Evolutionary conservation across 1,140 invertebrate species (phyloP).

Genomic region (Apocrypta bakeri): DNA sequence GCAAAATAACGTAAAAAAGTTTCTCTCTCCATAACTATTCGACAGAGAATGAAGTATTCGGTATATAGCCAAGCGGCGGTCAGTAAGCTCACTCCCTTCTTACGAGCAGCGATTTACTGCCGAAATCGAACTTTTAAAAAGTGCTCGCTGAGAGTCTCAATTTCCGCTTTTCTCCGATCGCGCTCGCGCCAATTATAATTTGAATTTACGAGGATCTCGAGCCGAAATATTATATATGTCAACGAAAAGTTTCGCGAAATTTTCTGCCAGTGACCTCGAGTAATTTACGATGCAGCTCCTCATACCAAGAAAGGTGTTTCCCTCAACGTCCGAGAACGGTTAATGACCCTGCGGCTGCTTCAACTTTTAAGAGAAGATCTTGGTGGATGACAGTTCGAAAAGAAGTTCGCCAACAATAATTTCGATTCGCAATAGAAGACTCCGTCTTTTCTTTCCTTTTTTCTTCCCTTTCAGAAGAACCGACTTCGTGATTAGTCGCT

Average conservation of each 20-base stretch:
- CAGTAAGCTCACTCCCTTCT: not conserved
- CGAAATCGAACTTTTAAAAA: slow-evolving; percentile 24
- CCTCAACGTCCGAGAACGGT: not conserved
- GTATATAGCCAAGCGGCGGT: not conserved
- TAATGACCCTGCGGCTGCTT: not conserved
- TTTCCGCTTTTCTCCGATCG: slow-evolving; percentile 51
- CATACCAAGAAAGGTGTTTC: slow-evolving; percentile 12
- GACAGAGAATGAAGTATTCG: not conserved
- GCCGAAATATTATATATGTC: slow-evolving; percentile 48
- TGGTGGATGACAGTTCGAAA: slow-evolving; percentile 21
- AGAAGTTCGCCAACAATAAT: slow-evolving; percentile 38
- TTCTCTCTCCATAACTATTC: not conserved
- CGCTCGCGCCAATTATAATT: slow-evolving; percentile 58
- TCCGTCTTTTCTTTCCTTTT: slow-evolving; percentile 1
- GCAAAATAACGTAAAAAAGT: slow-evolving; percentile 8
- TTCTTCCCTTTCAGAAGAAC: not conserved
- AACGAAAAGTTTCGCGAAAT: slow-evolving; percentile 44
- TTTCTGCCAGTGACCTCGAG: not conserved
- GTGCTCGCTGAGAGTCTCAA: slow-evolving; percentile 51
- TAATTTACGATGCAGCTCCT: slow-evolving; percentile 32
- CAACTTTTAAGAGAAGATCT: slow-evolving; percentile 31
- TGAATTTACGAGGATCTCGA: slow-evolving; percentile 59
- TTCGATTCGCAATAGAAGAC: not conserved
- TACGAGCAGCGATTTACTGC: not conserved
- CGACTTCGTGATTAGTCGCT: slow-evolving; percentile 29